Percentiles rank a stretch among this genome's conserved stretches.
phyloP scores from a whole-genome alignment of 1,140 invertebrate species.

The Lepidotrigona ventralis region DNA sequence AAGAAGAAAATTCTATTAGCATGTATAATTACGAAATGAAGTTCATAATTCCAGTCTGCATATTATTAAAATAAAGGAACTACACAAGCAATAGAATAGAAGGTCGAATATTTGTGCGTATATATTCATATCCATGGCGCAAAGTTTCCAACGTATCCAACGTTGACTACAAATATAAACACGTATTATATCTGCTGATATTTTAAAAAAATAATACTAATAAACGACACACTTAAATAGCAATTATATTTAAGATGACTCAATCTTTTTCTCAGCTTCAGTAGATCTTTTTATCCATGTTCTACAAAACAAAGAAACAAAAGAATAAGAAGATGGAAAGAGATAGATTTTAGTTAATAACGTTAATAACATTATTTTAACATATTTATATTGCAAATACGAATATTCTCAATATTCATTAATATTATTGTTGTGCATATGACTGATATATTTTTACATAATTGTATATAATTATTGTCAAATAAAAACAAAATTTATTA shows the following conservation, averaged over 20 bases:
- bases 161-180: constrained; percentile 28
- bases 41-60: neutral
- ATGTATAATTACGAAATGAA: neutral
- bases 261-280: neutral
- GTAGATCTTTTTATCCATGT: neutral
- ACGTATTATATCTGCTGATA: constrained; percentile 11
- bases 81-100: neutral
- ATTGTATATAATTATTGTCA: neutral
- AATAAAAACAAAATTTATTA: neutral
- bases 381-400: neutral
- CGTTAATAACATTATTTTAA: neutral
- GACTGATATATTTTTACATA: neutral
- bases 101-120: constrained; percentile 13
- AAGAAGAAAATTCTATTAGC: neutral
- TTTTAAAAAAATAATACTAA: constrained; percentile 3
- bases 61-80: neutral
- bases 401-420: neutral
- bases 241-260: neutral
- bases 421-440: neutral
- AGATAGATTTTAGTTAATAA: neutral
- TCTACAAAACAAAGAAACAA: neutral
- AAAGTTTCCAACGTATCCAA: neutral
- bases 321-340: neutral
- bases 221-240: neutral
- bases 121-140: neutral